Evolutionary conservation across 2,113 vertebrate species (phyloP).

Genomic region (Daphoenositta chrysoptera): DNA sequence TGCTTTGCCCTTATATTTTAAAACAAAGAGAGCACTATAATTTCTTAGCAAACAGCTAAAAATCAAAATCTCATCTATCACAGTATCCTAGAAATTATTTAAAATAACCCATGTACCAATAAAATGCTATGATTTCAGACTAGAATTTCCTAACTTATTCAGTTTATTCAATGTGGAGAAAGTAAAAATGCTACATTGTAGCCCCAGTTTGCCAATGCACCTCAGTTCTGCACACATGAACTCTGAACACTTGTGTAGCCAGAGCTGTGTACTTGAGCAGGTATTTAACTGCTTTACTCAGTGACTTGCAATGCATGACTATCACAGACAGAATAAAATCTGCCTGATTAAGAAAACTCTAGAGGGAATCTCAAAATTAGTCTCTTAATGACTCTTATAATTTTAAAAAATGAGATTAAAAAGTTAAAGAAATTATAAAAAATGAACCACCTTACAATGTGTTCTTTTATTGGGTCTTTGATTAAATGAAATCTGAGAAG

Average conservation of each 20-base stretch:
- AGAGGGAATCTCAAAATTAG: conserved; percentile 31
- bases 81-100: background rate
- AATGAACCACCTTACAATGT: conserved; percentile 24
- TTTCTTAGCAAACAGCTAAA: background rate
- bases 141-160: background rate
- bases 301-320: background rate
- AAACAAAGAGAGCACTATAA: background rate
- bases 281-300: background rate
- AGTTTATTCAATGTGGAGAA: background rate
- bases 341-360: conserved; percentile 40
- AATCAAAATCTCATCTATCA: background rate
- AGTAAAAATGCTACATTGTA: background rate
- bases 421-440: conserved; percentile 43
- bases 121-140: background rate
- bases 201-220: background rate
- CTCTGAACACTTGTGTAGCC: background rate
- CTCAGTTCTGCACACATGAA: background rate
- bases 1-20: background rate
- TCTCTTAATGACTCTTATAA: conserved; percentile 27
- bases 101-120: background rate
- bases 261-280: background rate
- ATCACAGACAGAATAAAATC: background rate
- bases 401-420: conserved; percentile 36
- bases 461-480: conserved; percentile 23
- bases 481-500: conserved; percentile 38